These are phyloP conservation scores for Paratilapia polleni DNA, from an alignment of 2,113 vertebrate genomes.

Conservation along the genomic window DNA sequence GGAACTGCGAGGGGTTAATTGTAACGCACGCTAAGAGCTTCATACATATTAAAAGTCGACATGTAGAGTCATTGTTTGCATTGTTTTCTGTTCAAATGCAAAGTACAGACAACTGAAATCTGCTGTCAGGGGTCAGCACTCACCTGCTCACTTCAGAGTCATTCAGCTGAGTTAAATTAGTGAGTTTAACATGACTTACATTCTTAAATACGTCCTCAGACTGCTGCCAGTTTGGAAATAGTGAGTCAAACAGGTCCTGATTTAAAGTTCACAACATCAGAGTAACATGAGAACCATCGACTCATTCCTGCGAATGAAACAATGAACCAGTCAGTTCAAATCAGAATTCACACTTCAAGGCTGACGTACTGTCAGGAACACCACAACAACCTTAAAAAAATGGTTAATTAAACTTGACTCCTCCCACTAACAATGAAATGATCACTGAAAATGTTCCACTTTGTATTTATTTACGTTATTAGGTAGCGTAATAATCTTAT, in stretches of 20 bases:
- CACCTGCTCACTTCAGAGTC: background rate
- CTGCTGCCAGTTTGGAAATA: background rate
- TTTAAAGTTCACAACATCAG: background rate
- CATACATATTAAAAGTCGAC: constrained; percentile 41
- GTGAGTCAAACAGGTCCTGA: background rate
- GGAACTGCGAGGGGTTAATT: constrained; percentile 15
- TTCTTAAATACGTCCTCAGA: background rate
- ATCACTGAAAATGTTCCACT: too few species aligned
- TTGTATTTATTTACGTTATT: too few species aligned
- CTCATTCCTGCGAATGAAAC: too few species aligned
- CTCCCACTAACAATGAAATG: too few species aligned
- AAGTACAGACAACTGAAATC: background rate
- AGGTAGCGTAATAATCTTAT: too few species aligned
- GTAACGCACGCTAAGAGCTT: constrained; percentile 3
- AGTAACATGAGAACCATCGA: background rate
- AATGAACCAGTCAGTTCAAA: too few species aligned
- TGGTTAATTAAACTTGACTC: too few species aligned
- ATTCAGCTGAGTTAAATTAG: too few species aligned
- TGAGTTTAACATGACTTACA: background rate
- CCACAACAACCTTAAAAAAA: too few species aligned
- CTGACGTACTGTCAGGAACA: too few species aligned
- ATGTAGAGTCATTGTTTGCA: background rate
- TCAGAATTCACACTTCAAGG: too few species aligned
- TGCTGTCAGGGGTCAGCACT: background rate
- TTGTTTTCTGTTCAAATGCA: constrained; percentile 17